A percentile compares a stretch with the other conserved stretches of the same genome.
phyloP scores from a whole-genome alignment of 2,888 invertebrate genomes.

The Lepidonotus clava region DNA sequence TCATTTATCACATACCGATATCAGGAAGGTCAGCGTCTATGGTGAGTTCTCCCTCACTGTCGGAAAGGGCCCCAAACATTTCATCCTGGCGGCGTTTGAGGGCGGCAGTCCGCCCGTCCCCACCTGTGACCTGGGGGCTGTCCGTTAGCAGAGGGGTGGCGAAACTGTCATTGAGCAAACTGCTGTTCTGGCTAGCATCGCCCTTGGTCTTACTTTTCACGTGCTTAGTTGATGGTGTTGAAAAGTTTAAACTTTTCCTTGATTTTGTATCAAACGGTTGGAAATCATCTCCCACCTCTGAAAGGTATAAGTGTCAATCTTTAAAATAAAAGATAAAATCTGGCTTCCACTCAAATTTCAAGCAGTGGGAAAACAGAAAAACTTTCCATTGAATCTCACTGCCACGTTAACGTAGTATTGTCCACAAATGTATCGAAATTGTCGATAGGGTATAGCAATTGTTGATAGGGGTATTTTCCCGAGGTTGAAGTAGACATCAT shows the following conservation, averaged over 20 bases:
- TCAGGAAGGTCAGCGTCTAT: slow-evolving; percentile 55
- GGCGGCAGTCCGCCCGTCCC: not conserved
- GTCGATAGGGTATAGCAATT: not conserved
- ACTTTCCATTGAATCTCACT: not conserved
- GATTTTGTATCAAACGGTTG: slow-evolving; percentile 15
- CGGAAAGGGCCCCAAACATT: slow-evolving; percentile 58
- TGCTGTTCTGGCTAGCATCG: slow-evolving; percentile 1
- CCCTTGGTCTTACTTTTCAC: not conserved
- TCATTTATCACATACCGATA: slow-evolving; percentile 58
- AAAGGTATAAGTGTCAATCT: not conserved
- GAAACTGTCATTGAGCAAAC: slow-evolving; percentile 57
- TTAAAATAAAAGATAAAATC: not conserved
- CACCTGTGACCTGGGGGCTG: not conserved
- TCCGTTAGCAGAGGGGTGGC: slow-evolving; percentile 45
- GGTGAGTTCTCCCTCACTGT: slow-evolving; percentile 38
- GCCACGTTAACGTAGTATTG: not conserved
- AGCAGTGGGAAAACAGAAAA: not conserved
- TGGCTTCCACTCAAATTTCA: not conserved
- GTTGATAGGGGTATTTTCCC: not conserved
- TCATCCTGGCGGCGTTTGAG: slow-evolving; percentile 54
- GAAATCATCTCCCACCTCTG: slow-evolving; percentile 28
- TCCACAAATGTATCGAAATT: not conserved
- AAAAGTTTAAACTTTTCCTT: slow-evolving; percentile 58
- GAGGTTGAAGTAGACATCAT: not conserved
- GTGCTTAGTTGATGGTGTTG: slow-evolving; percentile 54